These are phyloP conservation scores for Artibeus jamaicensis DNA, from an alignment of 2,797 vertebrate genomes.

Conservation along the genomic window DNA sequence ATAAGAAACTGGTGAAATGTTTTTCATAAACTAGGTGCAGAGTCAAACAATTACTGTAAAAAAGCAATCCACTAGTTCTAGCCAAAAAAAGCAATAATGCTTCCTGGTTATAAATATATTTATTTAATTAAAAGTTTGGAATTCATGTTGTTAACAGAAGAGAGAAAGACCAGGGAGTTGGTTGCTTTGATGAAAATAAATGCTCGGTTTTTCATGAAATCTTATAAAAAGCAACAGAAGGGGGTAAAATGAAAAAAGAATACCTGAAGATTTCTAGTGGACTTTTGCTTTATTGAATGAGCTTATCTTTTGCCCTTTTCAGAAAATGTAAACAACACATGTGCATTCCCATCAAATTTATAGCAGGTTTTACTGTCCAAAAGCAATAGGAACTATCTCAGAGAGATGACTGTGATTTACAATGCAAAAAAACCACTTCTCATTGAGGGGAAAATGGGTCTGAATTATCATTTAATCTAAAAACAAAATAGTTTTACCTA, in stretches of 20 bases:
- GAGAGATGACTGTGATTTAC: not conserved
- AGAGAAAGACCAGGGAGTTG: not conserved
- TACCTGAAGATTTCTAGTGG: not conserved
- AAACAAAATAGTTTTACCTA: not conserved
- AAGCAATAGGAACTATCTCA: not conserved
- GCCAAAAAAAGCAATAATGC: not conserved
- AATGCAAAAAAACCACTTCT: not conserved
- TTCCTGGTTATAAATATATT: not conserved
- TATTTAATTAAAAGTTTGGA: slow-evolving; percentile 20
- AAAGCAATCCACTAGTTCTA: not conserved
- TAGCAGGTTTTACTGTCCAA: not conserved
- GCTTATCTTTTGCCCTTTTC: not conserved
- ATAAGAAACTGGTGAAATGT: not conserved
- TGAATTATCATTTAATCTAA: slow-evolving; percentile 1
- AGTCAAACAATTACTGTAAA: not conserved
- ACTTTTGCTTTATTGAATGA: slow-evolving; percentile 23
- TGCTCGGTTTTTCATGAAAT: not conserved
- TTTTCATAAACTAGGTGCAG: not conserved
- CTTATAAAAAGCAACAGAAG: not conserved
- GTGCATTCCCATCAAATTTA: slow-evolving; percentile 7
- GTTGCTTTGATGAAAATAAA: slow-evolving; percentile 13
- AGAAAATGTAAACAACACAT: slow-evolving; percentile 26
- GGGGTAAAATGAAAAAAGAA: not conserved
- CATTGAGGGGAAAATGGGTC: not conserved
- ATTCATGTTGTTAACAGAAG: not conserved